Conservation (phyloP, 1,140 invertebrate genomes). For the Metopolophium dirhodum region DNA sequence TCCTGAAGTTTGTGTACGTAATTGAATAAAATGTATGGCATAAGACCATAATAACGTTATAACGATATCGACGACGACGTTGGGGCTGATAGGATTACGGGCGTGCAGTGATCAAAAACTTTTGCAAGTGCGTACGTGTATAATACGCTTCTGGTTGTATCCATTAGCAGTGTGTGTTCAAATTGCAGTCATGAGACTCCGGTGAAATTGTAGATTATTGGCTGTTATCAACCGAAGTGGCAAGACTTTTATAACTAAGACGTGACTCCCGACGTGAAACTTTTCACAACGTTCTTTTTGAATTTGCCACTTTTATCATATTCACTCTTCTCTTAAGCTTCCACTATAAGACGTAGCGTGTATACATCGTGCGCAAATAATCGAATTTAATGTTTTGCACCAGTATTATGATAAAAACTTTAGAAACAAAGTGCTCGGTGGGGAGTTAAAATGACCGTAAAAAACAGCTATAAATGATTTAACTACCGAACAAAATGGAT, state of each 20-base stretch:
- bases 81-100: neutral
- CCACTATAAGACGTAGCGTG: neutral
- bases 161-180: conserved; percentile 4
- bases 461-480: neutral
- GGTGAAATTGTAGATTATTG: conserved; percentile 32
- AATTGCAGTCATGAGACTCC: neutral
- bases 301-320: neutral
- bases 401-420: neutral
- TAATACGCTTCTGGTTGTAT: neutral
- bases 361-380: neutral
- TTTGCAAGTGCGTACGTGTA: neutral
- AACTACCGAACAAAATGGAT: neutral
- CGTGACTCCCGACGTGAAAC: conserved; percentile 23
- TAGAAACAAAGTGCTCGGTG: neutral
- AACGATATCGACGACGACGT: neutral
- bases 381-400: neutral
- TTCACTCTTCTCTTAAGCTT: neutral
- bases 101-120: conserved; percentile 10
- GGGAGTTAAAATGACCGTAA: neutral
- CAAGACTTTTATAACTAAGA: conserved; percentile 34
- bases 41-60: neutral
- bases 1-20: neutral
- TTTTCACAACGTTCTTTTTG: conserved; percentile 12
- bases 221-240: conserved; percentile 18
- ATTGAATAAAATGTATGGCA: conserved; percentile 29